Evolutionary conservation across 30 jellyfish, hydroid and myxozoan species (phyloP).

Genomic region (Hydractinia symbiolongicarpus): DNA sequence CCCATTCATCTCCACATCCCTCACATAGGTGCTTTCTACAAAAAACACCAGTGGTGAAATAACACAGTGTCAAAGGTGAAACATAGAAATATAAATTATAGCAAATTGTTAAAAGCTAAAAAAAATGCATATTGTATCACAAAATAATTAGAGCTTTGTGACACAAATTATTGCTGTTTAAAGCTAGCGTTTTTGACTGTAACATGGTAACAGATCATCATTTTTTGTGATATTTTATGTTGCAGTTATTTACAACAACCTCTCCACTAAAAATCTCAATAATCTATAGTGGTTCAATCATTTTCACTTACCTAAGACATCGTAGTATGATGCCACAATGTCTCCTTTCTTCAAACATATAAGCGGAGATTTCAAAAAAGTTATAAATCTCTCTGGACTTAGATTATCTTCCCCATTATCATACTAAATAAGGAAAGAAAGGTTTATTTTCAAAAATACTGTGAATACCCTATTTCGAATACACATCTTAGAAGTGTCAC

Average conservation of each 20-base stretch:
- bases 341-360: constrained; percentile 57
- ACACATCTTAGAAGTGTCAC: no score
- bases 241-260: no score
- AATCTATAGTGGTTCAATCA: not conserved
- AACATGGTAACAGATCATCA: no score
- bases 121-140: no score
- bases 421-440: constrained; percentile 33
- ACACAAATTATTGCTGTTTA: no score
- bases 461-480: not conserved
- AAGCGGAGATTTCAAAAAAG: constrained; percentile 69
- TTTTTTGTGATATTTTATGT: no score
- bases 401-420: constrained; percentile 19
- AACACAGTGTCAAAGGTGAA: not conserved
- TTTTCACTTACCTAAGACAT: constrained; percentile 58
- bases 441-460: not conserved
- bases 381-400: constrained; percentile 21
- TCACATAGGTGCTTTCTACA: not conserved
- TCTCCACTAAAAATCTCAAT: not conserved
- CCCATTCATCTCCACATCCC: not conserved
- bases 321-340: constrained; percentile 54
- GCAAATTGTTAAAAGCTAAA: no score
- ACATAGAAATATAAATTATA: no score
- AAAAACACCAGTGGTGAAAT: not conserved
- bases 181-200: no score
- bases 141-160: no score